Conservation (phyloP, 2,113 vertebrate species). For the Stictonetta naevosa region DNA sequence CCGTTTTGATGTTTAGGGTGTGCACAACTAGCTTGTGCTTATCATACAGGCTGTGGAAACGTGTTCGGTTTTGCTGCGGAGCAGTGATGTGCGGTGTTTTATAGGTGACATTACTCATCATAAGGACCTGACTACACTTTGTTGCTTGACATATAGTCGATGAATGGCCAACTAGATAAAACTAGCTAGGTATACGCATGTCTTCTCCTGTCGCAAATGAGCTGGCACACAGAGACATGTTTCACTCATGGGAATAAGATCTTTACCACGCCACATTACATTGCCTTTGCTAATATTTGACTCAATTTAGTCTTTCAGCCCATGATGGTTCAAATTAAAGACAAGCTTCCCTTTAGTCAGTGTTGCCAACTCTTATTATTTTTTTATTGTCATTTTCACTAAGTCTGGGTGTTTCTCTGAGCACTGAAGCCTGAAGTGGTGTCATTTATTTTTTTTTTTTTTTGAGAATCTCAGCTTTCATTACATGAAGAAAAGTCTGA, state of each 20-base stretch:
- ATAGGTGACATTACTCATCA: neutral
- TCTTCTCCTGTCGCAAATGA: neutral
- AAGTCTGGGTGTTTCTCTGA: neutral
- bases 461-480: neutral
- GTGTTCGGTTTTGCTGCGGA: conserved; percentile 4
- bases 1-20: neutral
- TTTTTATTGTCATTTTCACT: conserved; percentile 11
- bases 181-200: neutral
- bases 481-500: neutral
- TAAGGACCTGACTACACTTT: neutral
- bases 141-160: neutral
- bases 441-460: neutral
- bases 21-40: neutral
- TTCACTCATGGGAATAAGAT: conserved; percentile 1
- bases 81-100: neutral
- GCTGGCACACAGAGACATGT: neutral
- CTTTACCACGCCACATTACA: neutral
- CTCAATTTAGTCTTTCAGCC: neutral
- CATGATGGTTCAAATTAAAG: conserved; percentile 8
- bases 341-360: neutral
- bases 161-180: conserved; percentile 30
- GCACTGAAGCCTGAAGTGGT: neutral
- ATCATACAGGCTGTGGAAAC: neutral
- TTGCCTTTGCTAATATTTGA: neutral
- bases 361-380: neutral